Base-by-base conservation (phyloP, 2,888 invertebrate species). In the Trypoxylon attenuatum region DNA sequence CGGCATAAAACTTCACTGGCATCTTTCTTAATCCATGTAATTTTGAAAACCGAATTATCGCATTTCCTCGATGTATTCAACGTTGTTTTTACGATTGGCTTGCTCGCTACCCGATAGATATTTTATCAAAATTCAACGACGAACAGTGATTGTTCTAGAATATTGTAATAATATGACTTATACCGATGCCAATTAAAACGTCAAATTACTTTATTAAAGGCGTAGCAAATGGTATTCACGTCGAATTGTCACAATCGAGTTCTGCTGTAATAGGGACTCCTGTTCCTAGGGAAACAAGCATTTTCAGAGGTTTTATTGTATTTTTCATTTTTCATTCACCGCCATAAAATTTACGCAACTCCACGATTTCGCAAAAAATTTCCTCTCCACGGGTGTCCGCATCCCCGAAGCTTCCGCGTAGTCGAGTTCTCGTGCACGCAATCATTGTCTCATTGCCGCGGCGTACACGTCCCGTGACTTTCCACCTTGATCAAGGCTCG, bases 361-460 rank as follows among this genome's bases (percentile, higher is more conserved):
- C 50, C 43, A 55, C 57, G 57, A 71, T 57, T 53, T 63, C 51
- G 43, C 53, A 55, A 57, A 55, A 42, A 47, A 63, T 52, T 50
- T 61, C 42, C 55, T 21, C 39, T 55, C 50, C 46, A 46, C 57
- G 29, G 18, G 25, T 58, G 50, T 52, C 56, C 42, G 33, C 53
- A 51, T 53, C 52, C 60, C 58, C 56, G 53, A 56, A 46, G 56
- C 41, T 56, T 52, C 47, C 65, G 42, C 52, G 41, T 22, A 23
- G 56, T 46, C 29, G 21, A 18, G 29, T 22, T 16, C 10, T 13
- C 55, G 19, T 16, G n/a, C 29, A 39, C 22, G 25, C 8, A n/a
- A 13, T 39, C 62, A 59, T 55, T 57, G 54, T 62, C 72, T 69
- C 52, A 62, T 59, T 65, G 68, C 65, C 55, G 27, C 27, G 27